phyloP scores from a whole-genome alignment of 2,113 vertebrate genomes.

The Pitta sordida region DNA sequence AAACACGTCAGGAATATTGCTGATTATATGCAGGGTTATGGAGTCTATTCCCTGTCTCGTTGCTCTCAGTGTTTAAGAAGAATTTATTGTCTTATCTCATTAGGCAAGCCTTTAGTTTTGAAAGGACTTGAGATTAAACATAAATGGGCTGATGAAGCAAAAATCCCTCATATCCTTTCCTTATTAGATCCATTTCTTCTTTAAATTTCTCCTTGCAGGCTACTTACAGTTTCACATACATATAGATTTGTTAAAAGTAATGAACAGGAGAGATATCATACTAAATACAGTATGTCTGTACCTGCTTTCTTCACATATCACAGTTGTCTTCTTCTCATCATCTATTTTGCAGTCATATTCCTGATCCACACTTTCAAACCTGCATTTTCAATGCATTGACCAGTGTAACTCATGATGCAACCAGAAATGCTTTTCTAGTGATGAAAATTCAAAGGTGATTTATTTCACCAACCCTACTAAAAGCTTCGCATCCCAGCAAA shows the following conservation, averaged over 20 bases:
- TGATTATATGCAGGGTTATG: neutral
- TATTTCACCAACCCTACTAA: neutral
- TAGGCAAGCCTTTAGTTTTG: neutral
- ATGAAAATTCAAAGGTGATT: neutral
- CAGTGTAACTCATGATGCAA: neutral
- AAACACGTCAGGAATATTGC: neutral
- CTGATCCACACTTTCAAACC: accelerated
- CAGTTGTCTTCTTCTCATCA: neutral
- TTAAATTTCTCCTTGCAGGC: neutral
- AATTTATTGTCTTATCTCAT: neutral
- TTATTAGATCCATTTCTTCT: neutral
- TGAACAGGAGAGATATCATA: neutral
- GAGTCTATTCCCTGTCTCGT: neutral
- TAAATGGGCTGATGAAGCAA: conserved; percentile 23
- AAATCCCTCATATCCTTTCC: conserved; percentile 1
- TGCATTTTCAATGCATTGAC: neutral
- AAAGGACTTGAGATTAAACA: neutral
- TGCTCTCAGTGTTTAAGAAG: neutral
- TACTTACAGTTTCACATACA: neutral
- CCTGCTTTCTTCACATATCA: neutral
- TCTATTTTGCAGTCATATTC: neutral
- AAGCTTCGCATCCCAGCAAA: neutral
- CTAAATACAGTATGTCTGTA: neutral
- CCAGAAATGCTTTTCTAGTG: neutral
- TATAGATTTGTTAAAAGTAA: neutral